Evolutionary conservation across 2,113 vertebrate species (phyloP), one percentile per base, ranked within the genome.

Genomic region (Heterocephalus glaber): DNA sequence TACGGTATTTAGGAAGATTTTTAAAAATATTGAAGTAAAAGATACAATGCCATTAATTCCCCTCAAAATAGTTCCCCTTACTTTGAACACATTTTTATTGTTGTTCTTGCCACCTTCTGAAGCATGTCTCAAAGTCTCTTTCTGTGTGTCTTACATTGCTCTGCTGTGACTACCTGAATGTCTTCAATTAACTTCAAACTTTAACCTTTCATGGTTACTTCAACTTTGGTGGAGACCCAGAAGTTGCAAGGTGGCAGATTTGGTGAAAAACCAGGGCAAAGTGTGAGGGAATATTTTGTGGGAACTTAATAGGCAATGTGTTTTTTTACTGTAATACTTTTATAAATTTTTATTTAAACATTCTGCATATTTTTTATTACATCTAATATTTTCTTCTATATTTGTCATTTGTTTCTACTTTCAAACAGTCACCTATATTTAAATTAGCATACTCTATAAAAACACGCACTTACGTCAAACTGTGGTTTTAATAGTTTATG

Each of bases 391-490:
- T 92, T 66, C 26, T 70, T 56, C 54, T 38, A 3, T 56, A 76
- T 52, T 86, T 91, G 38, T 35, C 54, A 96, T 82, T 60, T 44
- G 44, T n/a, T 28, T 22, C 30, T 89, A 58, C 17, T 72, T 83
- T 81, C 41, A 63, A 49, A 10, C 22, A 77, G 28, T 52, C 58
- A 80, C 54, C n/a, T 44, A 92, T 81, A 85, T 72, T 82, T 89
- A 94, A 94, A 94, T 41, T 52, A 86, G 24, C 41, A 81, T 14
- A 52, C 6, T 60, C 5, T 54, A 94, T 76, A 88, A 94, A 61
- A 13, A 70, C 7, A 77, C 5, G 49, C 60, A 94, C 60, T 81
- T 68, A 65, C 20, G 74, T 84, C 90, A 52, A 80, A 17, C 19
- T 26, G 79, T 10, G 20, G 7, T 30, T 6, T 65, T 76, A 38